Evolutionary conservation across 2,797 vertebrate genomes (phyloP), one percentile per base, ranked within the genome.

Genomic region (Lepus oiostolus): DNA sequence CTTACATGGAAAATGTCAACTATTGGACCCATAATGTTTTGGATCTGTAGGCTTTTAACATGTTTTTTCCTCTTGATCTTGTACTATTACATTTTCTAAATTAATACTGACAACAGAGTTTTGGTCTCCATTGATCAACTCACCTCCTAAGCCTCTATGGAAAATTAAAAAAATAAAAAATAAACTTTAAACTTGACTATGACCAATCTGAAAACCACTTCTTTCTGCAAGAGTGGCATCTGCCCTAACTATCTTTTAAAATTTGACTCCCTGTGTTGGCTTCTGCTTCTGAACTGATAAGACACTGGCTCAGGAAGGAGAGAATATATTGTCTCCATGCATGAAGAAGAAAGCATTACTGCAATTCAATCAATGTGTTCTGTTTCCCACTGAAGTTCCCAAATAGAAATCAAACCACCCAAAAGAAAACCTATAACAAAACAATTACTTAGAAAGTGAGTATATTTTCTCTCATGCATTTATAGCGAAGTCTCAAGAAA

Each of bases 391-490:
- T 65, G 74, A 96, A 93, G 60, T 76, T 72, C n/a, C 35, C 38
- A 83, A 84, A 62, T 32, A 88, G 80, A 92, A 92, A 86, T 58
- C 70, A 90, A 94, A 95, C 60, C 38, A 88, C 60, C 58, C 24
- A n/a, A 95, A 93, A 95, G 79, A 81, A 94, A 95, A 84, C 52
- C 35, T 74, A 17, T 95, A 89, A 95, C 32, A 95, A 93, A 88
- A 94, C 81, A 91, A 95, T 95, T 91, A 91, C 79, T 81, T 95
- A 47, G 82, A 83, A 97, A 93, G 81, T 90, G 77, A 95, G n/a
- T 76, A 72, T 85, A 83, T 96, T 93, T 17, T 70, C 77, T 82
- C 65, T 94, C 32, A 42, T 77, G 32, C 72, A 88, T 95, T 94
- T 91, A 95, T 32, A 93, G 63, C 42, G 65, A 90, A 3, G 63